A percentile compares a stretch with the other conserved stretches of the same genome.
These are phyloP conservation scores for Willowsia nigromaculata DNA, from an alignment of 2,888 invertebrate species.

Conservation along the genomic window DNA sequence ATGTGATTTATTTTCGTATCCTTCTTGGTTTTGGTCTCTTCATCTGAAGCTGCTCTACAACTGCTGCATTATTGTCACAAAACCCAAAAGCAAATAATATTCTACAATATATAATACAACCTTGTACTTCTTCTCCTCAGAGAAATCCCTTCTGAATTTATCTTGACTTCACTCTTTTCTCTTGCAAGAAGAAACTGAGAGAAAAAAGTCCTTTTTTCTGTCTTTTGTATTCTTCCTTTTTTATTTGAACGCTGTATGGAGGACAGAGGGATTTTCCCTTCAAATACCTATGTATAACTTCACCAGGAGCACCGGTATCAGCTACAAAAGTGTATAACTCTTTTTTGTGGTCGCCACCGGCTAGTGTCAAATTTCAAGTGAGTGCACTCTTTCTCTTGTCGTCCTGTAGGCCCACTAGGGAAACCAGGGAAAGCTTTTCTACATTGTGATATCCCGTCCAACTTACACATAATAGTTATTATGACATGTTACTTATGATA, in stretches of 20 bases:
- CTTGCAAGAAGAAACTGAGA: neutral
- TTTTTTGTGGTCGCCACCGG: slow-evolving; percentile 50
- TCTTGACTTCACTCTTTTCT: neutral
- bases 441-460: neutral
- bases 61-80: no score
- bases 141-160: slow-evolving; percentile 16
- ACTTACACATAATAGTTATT: neutral
- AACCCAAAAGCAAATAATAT: neutral
- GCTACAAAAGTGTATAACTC: slow-evolving; percentile 18
- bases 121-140: neutral
- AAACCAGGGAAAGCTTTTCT: neutral
- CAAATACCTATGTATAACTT: neutral
- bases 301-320: neutral
- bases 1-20: slow-evolving; percentile 52
- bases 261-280: neutral
- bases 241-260: neutral
- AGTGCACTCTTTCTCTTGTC: neutral
- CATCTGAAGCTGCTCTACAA: neutral
- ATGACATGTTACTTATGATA: neutral
- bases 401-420: neutral
- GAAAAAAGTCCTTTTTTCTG: slow-evolving; percentile 5
- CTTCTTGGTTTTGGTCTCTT: neutral
- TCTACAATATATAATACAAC: neutral
- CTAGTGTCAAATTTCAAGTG: slow-evolving; percentile 62
- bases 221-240: neutral